A percentile compares a stretch with the other conserved stretches of the same genome.
Conservation (phyloP, 2,113 vertebrate species). For the Lampris megalopsis region DNA sequence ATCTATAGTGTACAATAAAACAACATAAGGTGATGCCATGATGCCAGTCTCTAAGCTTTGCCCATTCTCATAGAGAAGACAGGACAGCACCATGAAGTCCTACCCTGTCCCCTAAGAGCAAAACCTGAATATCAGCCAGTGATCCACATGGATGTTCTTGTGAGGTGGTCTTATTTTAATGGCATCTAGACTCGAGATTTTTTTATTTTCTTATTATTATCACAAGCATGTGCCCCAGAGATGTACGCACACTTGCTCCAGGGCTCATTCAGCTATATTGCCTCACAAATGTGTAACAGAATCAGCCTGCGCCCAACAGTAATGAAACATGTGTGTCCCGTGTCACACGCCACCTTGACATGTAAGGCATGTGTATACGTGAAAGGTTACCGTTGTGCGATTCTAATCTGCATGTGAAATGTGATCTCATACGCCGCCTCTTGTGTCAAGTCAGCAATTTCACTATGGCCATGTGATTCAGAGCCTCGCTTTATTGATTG, state of each 20-base stretch:
- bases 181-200: too few species aligned
- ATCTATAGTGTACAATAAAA: too few species aligned
- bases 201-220: too few species aligned
- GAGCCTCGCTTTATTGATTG: conserved; percentile 77
- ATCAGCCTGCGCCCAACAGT: background rate
- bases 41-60: too few species aligned
- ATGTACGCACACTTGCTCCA: background rate
- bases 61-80: too few species aligned
- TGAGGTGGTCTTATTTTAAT: too few species aligned
- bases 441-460: conserved; percentile 93
- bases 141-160: too few species aligned
- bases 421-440: conserved; percentile 81
- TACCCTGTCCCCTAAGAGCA: too few species aligned
- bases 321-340: conserved; percentile 45
- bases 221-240: too few species aligned
- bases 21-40: too few species aligned
- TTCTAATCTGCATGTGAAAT: conserved; percentile 82
- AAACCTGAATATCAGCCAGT: too few species aligned
- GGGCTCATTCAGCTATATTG: background rate
- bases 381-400: conserved; percentile 71
- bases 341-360: conserved; percentile 77
- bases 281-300: background rate
- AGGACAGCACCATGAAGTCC: too few species aligned
- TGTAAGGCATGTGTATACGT: conserved; percentile 62
- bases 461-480: conserved; percentile 74